Conservation (phyloP, 2,888 invertebrate genomes). For the Diloba caeruleocephala region DNA sequence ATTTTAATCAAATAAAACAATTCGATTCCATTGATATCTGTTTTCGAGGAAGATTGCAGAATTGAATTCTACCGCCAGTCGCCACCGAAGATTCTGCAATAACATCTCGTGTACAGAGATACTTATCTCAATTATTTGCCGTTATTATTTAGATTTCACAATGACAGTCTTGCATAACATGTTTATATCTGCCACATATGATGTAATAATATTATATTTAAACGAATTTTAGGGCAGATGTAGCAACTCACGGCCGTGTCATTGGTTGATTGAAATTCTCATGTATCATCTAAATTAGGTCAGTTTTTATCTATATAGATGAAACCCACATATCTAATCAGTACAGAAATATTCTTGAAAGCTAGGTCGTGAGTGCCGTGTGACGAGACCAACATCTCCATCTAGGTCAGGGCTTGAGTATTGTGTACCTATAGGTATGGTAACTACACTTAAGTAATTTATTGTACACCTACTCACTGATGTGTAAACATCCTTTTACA, state of each 20-base stretch:
- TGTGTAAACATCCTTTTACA: conserved; percentile 12
- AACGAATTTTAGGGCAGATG: conserved; percentile 4
- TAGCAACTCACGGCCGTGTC: neutral
- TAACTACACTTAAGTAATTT: conserved; percentile 20
- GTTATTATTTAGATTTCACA: conserved; percentile 1
- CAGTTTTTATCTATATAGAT: conserved; percentile 41
- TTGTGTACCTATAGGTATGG: conserved; percentile 17
- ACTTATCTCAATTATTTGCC: neutral
- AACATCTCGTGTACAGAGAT: neutral
- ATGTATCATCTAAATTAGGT: conserved; percentile 12
- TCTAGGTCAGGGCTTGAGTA: conserved; percentile 69
- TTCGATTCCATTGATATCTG: no score
- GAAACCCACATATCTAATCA: conserved; percentile 48
- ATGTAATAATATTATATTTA: conserved; percentile 10
- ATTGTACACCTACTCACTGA: conserved; percentile 19
- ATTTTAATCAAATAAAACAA: no score
- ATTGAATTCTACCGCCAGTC: no score
- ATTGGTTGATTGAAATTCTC: conserved; percentile 14
- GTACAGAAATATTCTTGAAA: conserved; percentile 21
- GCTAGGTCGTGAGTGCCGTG: conserved; percentile 11
- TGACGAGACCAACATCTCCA: conserved; percentile 41
- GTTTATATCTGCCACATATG: conserved; percentile 17
- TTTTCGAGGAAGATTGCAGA: no score
- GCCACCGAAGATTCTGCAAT: no score
- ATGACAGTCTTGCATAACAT: conserved; percentile 18